A percentile compares a stretch with the other conserved stretches of the same genome.
phyloP scores from a whole-genome alignment of 2,797 vertebrate genomes.

The Lepus oiostolus region DNA sequence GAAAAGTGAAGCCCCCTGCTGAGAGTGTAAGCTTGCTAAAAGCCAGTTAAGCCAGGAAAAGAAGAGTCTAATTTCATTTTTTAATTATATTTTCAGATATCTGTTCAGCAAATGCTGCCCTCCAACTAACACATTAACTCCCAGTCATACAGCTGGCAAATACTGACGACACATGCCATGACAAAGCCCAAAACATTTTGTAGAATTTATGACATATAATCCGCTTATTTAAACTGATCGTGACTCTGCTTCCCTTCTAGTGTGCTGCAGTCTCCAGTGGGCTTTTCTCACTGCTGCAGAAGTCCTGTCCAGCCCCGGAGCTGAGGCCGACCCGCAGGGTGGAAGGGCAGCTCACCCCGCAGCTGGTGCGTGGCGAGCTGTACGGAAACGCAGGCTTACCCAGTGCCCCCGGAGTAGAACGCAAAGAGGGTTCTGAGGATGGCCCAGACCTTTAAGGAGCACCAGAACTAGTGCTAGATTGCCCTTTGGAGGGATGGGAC shows the following conservation, averaged over 20 bases:
- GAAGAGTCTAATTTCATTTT: conserved; percentile 39
- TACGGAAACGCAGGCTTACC: not conserved
- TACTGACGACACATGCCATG: conserved; percentile 9
- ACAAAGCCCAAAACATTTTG: conserved; percentile 26
- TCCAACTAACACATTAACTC: conserved; percentile 40
- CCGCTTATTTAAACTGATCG: conserved; percentile 59
- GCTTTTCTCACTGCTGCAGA: not conserved
- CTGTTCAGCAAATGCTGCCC: conserved; percentile 42
- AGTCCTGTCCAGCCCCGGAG: not conserved
- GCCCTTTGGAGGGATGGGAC: not conserved
- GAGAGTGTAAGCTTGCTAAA: conserved; percentile 42
- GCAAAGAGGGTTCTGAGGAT: not conserved
- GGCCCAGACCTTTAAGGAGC: not conserved
- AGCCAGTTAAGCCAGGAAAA: conserved; percentile 9
- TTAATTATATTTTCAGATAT: conserved; percentile 58
- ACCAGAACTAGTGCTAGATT: not conserved
- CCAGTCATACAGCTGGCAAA: conserved; percentile 13
- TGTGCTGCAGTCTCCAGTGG: not conserved
- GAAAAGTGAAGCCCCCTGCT: conserved; percentile 29
- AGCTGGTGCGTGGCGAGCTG: not conserved
- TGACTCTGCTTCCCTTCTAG: conserved; percentile 11
- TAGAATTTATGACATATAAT: not conserved
- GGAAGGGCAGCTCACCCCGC: not conserved
- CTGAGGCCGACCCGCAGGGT: not conserved
- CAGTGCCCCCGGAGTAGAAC: not conserved